These are phyloP conservation scores for Thysanoteuthis rhombus DNA, from an alignment of 2,888 invertebrate species.

Conservation along the genomic window DNA sequence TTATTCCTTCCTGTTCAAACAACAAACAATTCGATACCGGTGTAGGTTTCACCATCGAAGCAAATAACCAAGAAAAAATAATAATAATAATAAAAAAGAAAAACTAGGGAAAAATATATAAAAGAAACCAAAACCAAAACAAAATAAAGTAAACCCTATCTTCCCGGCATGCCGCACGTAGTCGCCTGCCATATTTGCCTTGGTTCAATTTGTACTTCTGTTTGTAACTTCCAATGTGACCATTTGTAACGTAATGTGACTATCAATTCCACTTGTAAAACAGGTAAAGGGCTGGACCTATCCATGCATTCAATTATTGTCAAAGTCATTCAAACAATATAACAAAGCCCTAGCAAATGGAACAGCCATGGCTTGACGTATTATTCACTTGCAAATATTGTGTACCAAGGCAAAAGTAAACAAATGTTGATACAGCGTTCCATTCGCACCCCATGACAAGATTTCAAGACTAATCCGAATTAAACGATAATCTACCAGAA, in stretches of 20 bases:
- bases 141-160: neutral
- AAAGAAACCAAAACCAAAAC: neutral
- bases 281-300: neutral
- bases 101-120: neutral
- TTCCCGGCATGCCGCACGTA: neutral
- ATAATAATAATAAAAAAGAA: neutral
- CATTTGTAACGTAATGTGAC: slow-evolving; percentile 12
- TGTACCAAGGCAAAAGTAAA: neutral
- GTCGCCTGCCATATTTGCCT: neutral
- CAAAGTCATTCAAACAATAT: neutral
- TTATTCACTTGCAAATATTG: neutral
- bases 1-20: neutral
- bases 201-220: neutral
- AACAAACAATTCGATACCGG: neutral
- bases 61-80: neutral
- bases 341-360: neutral
- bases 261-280: neutral
- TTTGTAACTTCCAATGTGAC: neutral
- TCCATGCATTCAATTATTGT: neutral
- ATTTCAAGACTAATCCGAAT: neutral
- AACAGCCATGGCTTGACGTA: neutral
- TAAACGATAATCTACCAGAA: too few species aligned
- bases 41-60: neutral
- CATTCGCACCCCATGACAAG: neutral
- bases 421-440: neutral